Evolutionary conservation across 1,140 invertebrate species (phyloP), one percentile per base, ranked within the genome.

Genomic region (Diabrotica undecimpunctata): DNA sequence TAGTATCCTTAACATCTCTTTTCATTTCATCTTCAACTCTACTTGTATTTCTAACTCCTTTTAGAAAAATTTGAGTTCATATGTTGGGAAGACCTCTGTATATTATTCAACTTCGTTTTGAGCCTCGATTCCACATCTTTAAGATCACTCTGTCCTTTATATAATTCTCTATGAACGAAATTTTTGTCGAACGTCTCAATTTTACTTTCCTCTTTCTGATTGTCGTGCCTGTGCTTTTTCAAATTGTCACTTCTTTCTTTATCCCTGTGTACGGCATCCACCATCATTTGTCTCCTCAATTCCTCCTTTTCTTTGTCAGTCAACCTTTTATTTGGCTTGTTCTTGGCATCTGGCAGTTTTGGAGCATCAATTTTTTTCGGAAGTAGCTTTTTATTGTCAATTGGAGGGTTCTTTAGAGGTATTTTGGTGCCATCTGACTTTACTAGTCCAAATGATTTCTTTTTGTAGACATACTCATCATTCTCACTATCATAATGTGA

Each of bases 41-140:
- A 25, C 25, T 25, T 25, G 4, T 25, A 4, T 4, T 25, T 25
- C 41, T 46, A 46, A 46, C 41, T 46, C 6, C 83, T 81, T 66
- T 82, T 84, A 0, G 87, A 87, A 83, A 92, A 92, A 81, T 91
- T 87, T 11, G 82, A 81, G 73, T 88, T 83, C 90, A 92, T 91
- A 14, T 87, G 80, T 39, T 76, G 72, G 10, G 81, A 81, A 2
- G 84, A 86, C 64, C 89, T 81, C 77, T 94, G 92, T 61, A 93
- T 90, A 72, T 90, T 92, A 76, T 93, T 91, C 13, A 90, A 84
- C 75, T 93, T 94, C 14, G 90, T 84, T 72, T 88, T 91, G 52
- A 94, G 89, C 74, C 92, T 82, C 66, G 88, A 86, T 74, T 90
- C 90, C 2, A 94, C 84, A 12, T 86, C 88, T 35, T 83, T 81